Evolutionary conservation across 2,113 vertebrate genomes (phyloP), one percentile per base, ranked within the genome.

Genomic region (Otocyon megalotis): DNA sequence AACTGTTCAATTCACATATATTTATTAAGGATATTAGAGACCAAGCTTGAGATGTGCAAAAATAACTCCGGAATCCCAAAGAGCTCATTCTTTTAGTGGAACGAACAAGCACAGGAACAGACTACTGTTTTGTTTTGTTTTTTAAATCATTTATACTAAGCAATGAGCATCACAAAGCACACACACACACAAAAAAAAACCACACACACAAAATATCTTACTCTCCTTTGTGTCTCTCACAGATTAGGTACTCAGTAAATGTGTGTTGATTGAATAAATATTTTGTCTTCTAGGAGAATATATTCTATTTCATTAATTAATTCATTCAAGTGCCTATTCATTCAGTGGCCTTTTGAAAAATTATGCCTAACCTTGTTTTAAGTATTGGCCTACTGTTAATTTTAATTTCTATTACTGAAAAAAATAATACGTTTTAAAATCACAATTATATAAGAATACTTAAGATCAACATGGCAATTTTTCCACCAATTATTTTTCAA

Each of bases 321-420:
- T 65, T 48, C 6, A 71, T 79, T 69, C 60, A 37, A 62, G 74
- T 80, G 22, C 10, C 30, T 50, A 26, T 58, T 87, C 50, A 54
- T 84, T 82, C 32, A n/a, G 12, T 84, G 19, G 16, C 11, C 74
- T 77, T 54, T 80, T 76, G 54, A 0, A 54, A n/a, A 79, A 91
- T 63, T 94, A 10, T 67, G 16, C 1, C 32, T 65, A 62, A 8
- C 8, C 7, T 32, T 87, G 53, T 92, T 96, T 80, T 92, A 87
- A 92, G n/a, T 85, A 19, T 19, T 88, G 32, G 37, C 76, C 30
- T 30, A 96, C 43, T 9, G 30, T 84, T 90, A 92, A 95, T 83
- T 80, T 94, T 84, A 93, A 20, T 80, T 93, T 97, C 76, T 94
- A 63, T 69, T 20, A 88, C 8, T 67, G 28, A 74, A 85, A 67